Conservation (phyloP, 92 coral and sea anemone genomes). For the Isaurus tuberculatus region DNA sequence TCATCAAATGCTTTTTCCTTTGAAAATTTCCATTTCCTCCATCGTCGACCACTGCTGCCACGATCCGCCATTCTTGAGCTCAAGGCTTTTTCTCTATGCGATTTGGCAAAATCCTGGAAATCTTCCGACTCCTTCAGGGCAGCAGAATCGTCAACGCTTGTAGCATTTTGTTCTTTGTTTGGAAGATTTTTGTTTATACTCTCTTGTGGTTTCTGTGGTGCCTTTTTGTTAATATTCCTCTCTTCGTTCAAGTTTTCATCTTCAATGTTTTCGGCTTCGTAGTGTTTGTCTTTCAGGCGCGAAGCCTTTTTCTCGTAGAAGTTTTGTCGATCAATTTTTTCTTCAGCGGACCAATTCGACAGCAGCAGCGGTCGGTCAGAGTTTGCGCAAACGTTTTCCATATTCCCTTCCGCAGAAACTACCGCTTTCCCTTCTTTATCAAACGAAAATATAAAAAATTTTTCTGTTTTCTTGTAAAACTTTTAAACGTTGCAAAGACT, state of each 20-base stretch:
- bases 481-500: background rate
- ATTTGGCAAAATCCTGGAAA: conserved; percentile 18
- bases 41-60: conserved; percentile 46
- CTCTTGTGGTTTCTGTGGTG: conserved; percentile 40
- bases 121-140: background rate
- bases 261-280: background rate
- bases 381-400: conserved; percentile 10
- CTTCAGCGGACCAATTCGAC: conserved; percentile 41
- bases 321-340: conserved; percentile 31
- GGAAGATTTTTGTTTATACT: conserved; percentile 13
- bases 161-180: conserved; percentile 23
- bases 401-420: background rate
- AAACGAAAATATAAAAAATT: too few relatives aligned
- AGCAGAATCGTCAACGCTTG: background rate
- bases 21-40: conserved; percentile 38
- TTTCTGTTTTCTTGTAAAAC: too few relatives aligned
- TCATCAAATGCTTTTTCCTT: conserved; percentile 24
- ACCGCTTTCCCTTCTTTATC: too few relatives aligned
- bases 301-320: conserved; percentile 47
- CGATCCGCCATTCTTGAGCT: conserved; percentile 38
- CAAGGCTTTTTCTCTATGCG: conserved; percentile 33
- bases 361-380: conserved; percentile 27
- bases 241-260: background rate
- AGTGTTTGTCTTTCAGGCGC: conserved; percentile 6
- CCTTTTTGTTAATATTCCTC: background rate